These are phyloP conservation scores for Lucilia cuprina DNA, from an alignment of 1,140 invertebrate genomes.

Conservation along the genomic window DNA sequence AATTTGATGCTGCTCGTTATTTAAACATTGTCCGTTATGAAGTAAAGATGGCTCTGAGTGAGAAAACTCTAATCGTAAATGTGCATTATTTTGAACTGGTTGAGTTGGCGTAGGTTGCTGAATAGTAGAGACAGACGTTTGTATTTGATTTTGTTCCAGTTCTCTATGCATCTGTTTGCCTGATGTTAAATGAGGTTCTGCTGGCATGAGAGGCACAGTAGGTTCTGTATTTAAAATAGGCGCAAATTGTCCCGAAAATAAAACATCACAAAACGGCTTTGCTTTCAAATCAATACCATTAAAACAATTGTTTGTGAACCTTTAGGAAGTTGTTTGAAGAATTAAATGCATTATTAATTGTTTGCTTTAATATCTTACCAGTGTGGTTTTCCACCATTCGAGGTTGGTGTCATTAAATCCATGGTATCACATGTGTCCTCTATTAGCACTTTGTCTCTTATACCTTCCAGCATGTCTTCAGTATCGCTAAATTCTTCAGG, in stretches of 20 bases:
- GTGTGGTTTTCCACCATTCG: conserved; percentile 48
- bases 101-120: background rate
- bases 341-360: background rate
- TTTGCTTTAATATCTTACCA: conserved; percentile 40
- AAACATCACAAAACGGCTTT: conserved; percentile 35
- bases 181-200: background rate
- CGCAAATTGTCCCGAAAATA: conserved; percentile 31
- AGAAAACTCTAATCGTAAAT: background rate
- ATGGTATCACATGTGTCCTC: conserved; percentile 58
- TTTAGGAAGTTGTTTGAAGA: conserved; percentile 16
- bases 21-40: background rate
- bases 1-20: background rate
- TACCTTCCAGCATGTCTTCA: conserved; percentile 84
- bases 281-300: conserved; percentile 45
- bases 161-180: background rate
- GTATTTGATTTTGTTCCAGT: background rate
- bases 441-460: conserved; percentile 66
- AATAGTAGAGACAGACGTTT: background rate
- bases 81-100: background rate
- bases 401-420: conserved; percentile 51
- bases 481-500: conserved; percentile 77
- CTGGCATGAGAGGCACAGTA: conserved; percentile 6
- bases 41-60: background rate
- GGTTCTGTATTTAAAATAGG: conserved; percentile 30
- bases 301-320: conserved; percentile 57